Base-by-base conservation (phyloP, 2,113 vertebrate genomes). In the Gasterosteus aculeatus region DNA sequence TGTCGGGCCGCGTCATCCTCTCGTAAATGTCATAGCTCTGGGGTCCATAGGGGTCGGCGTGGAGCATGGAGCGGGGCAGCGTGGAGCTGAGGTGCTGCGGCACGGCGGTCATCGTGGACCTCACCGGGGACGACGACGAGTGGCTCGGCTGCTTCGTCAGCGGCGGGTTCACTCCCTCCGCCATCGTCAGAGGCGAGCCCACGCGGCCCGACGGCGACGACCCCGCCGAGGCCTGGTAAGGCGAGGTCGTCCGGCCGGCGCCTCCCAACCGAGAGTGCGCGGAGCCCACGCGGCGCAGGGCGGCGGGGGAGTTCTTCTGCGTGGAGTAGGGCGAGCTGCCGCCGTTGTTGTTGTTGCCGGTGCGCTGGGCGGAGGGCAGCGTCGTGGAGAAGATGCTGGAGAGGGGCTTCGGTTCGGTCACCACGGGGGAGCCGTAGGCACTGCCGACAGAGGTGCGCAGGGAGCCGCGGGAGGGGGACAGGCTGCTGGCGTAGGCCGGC, bases 11-110 rank as follows among this genome's bases (percentile, higher is more conserved):
- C 0, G 95, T 93, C 96, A 98, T 98, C 83, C 96, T 96, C 91
- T 98, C 97, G 0, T 98, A 98, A 77, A 98, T 92, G 1, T 98
- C 96, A 0, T 96, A 98, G 63, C 94, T 95, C 83, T 95, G 97
- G 69, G 93, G 92, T 42, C 95, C 95, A 0, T 96, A 98, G 14
- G 94, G 96, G 4, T 98, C 96, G 0, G 94, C 95, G 3, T 95
- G 92, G 69, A 89, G 93, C 63, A 96, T 2, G 0, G 96, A 88
- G 76, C 95, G 95, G 35, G 96, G 96, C 88, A 98, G 92, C 0
- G 96, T 94, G 8, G 96, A 90, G 78, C 96, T 96, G 91, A 97
- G 87, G 84, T 97, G 96, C 90, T 98, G 97, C 0, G 97, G 97
- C 38, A 98, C 95, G 0, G 97, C 97, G 0, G 95, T 95, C 97